A percentile compares a stretch with the other conserved stretches of the same genome.
Conservation (phyloP, 37 sponge, comb jelly and placozoan genomes). For the Beroe ovata region DNA sequence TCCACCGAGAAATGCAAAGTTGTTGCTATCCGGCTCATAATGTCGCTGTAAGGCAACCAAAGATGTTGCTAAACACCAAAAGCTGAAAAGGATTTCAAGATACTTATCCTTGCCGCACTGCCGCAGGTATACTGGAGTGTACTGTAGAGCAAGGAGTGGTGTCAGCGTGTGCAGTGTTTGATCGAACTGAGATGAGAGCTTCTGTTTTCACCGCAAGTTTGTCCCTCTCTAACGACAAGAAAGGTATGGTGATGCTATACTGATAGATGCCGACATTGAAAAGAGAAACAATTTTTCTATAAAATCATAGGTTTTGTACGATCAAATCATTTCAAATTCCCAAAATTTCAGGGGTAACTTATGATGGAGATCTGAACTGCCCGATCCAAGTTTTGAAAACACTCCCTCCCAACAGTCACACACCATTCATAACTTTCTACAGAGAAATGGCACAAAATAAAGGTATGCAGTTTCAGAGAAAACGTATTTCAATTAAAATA, state of each 20-base stretch:
- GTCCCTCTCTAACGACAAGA: background rate
- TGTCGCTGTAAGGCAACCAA: no score
- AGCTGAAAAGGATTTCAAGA: background rate
- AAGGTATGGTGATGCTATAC: no score
- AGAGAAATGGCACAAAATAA: background rate
- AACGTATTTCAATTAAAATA: no score
- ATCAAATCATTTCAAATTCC: no score
- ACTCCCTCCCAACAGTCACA: conserved; percentile 2
- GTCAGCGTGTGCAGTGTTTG: conserved; percentile 6
- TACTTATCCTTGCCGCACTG: no score
- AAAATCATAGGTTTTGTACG: no score
- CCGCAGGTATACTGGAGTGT: background rate
- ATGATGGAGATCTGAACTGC: conserved; percentile 65
- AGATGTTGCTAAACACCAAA: background rate
- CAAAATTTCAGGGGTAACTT: conserved; percentile 58
- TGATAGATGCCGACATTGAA: no score
- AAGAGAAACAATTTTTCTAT: no score
- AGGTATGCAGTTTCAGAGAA: background rate
- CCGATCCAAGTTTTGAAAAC: conserved; percentile 17
- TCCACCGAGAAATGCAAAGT: no score
- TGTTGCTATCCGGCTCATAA: no score
- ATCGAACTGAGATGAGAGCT: background rate
- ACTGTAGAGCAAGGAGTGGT: conserved; percentile 16
- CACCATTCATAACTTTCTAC: conserved; percentile 9
- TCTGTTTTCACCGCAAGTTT: conserved; percentile 7